Base-by-base conservation (phyloP, 2,113 vertebrate species). In the Semicossyphus pulcher region DNA sequence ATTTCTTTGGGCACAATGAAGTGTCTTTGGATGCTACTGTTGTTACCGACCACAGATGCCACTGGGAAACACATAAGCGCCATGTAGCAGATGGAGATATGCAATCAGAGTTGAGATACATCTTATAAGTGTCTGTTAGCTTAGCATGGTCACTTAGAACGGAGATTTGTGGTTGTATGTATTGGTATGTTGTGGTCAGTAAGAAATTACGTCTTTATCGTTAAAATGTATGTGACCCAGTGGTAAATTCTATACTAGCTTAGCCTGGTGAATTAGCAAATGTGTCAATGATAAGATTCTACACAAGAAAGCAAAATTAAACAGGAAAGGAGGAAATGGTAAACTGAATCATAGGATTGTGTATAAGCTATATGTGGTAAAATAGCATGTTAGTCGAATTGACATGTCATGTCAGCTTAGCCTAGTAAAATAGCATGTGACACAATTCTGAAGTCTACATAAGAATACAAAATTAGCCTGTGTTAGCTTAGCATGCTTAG, bases 401-500 rank as follows among this genome's bases (percentile, higher is more conserved):
- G 8, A 8, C 28, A 25, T 49, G 2, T 20, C 20, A 14, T 49
- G 15, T 9, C 36, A 15, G 3, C 16, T 37, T 15, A n/a, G 15
- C 41, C 23, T 20, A 12, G 6, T 41, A 0, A 23, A 4, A 15
- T 57, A 20, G 47, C 47, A 14, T 39, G 8, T 16, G 5, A 26
- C 7, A 3, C 14, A 0, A 41, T 1, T 6, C 4, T 41, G 5
- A 16, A 16, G 6, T 16, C 15, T 16, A 41, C 15, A 16, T 41
- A 16, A 41, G 5, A 16, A 6, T 15, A 41, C 14, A 18, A 5
- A 16, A 16, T 16, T 41, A 16, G 4, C 39, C 5, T n/a, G n/a
- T 58, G 15, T 51, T 64, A 32, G 29, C 21, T 56, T 72, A 67
- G 49, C 16, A 23, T 58, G n/a, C n/a, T n/a, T n/a, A n/a, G n/a